Evolutionary conservation across 1,140 invertebrate species (phyloP).

Genomic region (Drosophila lini): DNA sequence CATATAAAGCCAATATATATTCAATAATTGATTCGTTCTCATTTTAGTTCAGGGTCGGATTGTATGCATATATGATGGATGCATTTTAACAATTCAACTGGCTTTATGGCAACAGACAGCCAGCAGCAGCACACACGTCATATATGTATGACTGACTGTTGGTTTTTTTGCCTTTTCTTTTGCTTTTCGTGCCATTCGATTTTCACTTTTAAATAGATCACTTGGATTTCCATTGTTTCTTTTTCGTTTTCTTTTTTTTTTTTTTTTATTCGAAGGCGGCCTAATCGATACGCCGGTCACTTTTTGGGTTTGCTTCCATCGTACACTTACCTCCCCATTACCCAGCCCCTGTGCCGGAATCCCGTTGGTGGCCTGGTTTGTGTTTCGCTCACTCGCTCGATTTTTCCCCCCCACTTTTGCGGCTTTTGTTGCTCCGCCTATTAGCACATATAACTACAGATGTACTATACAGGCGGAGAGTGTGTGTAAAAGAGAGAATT

Average conservation of each 20-base stretch:
- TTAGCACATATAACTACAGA: slow-evolving; percentile 56
- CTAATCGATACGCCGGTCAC: slow-evolving; percentile 48
- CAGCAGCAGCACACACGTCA: not conserved
- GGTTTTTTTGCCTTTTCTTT: not conserved
- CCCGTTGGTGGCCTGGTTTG: slow-evolving; percentile 58
- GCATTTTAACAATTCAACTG: slow-evolving; percentile 20
- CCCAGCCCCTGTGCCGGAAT: slow-evolving; percentile 17
- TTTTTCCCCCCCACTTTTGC: slow-evolving; percentile 12
- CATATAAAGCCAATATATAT: slow-evolving; percentile 23
- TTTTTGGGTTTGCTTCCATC: slow-evolving; percentile 15
- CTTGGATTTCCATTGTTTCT: slow-evolving; percentile 24
- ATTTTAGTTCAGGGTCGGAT: slow-evolving; percentile 39
- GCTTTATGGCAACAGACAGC: slow-evolving; percentile 12
- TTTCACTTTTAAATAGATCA: slow-evolving; percentile 38
- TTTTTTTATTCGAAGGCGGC: slow-evolving; percentile 7
- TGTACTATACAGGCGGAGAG: not conserved
- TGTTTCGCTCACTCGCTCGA: slow-evolving; percentile 23
- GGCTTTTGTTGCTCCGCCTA: slow-evolving; percentile 79
- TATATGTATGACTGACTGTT: not conserved
- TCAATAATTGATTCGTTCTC: slow-evolving; percentile 10
- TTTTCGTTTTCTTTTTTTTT: not conserved
- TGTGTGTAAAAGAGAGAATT: slow-evolving; percentile 17
- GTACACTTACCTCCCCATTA: slow-evolving; percentile 1
- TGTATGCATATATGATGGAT: slow-evolving; percentile 21
- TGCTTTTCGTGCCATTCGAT: slow-evolving; percentile 14